Conservation (phyloP, 2,797 vertebrate species). For the Tragelaphus eurycerus region DNA sequence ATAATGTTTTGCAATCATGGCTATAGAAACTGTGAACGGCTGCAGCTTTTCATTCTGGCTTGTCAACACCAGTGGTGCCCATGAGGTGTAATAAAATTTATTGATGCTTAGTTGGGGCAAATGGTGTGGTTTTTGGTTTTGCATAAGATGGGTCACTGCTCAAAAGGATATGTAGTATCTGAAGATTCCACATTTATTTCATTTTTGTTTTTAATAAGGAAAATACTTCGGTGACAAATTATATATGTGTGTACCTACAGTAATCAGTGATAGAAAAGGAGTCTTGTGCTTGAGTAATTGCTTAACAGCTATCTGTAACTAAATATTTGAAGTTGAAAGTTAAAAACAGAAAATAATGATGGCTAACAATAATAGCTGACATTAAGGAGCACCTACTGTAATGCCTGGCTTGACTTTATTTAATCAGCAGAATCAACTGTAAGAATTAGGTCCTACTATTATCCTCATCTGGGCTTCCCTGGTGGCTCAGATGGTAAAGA, state of each 20-base stretch:
- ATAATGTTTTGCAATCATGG: background rate
- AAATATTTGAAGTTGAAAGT: background rate
- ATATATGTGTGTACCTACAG: background rate
- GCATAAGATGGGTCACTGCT: background rate
- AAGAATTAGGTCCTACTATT: background rate
- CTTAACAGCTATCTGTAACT: background rate
- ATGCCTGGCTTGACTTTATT: background rate
- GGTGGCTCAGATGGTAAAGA: background rate
- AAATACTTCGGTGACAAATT: background rate
- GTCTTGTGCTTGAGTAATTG: background rate
- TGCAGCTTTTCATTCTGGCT: background rate
- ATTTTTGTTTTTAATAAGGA: background rate
- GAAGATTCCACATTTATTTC: background rate
- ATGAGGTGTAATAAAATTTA: background rate
- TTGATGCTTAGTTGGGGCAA: conserved; percentile 40
- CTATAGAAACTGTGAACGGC: background rate
- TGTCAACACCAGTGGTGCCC: background rate
- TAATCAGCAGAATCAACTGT: background rate
- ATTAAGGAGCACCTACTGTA: background rate
- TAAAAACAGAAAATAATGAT: background rate
- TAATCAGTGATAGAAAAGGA: background rate
- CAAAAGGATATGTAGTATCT: background rate
- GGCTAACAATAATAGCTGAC: background rate
- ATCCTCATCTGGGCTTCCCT: background rate
- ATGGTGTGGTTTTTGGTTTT: conserved; percentile 17